These are phyloP conservation scores for Hippocampus abdominalis DNA, from an alignment of 2,113 vertebrate genomes.

Conservation along the genomic window DNA sequence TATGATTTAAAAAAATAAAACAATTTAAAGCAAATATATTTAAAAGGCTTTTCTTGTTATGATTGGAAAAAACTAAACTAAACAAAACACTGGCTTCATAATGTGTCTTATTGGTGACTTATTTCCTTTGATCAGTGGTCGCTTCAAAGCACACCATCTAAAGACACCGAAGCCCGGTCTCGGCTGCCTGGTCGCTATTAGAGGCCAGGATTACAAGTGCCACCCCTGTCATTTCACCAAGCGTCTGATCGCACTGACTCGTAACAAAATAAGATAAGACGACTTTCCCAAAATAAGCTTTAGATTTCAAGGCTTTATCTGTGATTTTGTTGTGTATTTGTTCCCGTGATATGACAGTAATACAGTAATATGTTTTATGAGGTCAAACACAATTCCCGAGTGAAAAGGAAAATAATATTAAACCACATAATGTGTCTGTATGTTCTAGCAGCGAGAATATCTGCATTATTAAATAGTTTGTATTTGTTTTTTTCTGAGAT, in stretches of 20 bases:
- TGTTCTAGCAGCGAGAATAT: slow-evolving; percentile 45
- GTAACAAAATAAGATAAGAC: not conserved
- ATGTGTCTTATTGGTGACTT: slow-evolving; percentile 34
- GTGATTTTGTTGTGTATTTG: not conserved
- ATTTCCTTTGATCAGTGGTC: slow-evolving; percentile 27
- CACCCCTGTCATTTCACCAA: slow-evolving; percentile 29
- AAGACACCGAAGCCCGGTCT: slow-evolving; percentile 41
- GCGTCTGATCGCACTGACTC: not conserved
- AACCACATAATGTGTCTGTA: not conserved
- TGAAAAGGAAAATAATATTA: not conserved
- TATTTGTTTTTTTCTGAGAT: slow-evolving; percentile 4
- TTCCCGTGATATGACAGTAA: not conserved
- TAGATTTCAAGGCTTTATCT: not conserved
- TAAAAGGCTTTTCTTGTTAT: not conserved
- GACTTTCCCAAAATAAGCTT: not conserved
- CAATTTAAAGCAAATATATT: not conserved
- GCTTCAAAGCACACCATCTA: slow-evolving; percentile 50
- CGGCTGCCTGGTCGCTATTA: slow-evolving; percentile 34
- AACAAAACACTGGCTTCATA: slow-evolving; percentile 17
- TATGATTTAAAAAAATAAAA: not conserved
- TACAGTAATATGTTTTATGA: not conserved
- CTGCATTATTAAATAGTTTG: slow-evolving; percentile 47
- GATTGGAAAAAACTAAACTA: slow-evolving; percentile 16
- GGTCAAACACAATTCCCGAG: not conserved
- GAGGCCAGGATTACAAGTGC: slow-evolving; percentile 9